Percentiles rank a stretch among this genome's conserved stretches.
phyloP scores from a whole-genome alignment of 2,888 invertebrate species.

The Pachydiplax longipennis region DNA sequence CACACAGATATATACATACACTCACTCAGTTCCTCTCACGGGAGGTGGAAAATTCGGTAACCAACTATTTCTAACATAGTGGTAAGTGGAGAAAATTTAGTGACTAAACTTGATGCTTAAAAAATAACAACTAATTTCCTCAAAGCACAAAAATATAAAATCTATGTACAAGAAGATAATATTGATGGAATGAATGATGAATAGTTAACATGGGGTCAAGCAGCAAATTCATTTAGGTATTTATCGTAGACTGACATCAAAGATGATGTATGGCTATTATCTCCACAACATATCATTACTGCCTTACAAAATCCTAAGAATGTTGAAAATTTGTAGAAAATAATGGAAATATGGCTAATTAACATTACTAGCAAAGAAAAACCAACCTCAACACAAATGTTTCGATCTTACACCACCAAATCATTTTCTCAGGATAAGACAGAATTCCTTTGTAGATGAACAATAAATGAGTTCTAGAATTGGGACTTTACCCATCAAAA shows the following conservation, averaged over 20 bases:
- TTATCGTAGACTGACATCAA: neutral
- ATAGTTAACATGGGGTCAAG: neutral
- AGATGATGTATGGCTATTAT: neutral
- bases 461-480: too few relatives aligned
- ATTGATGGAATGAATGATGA: constrained; percentile 20
- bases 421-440: too few relatives aligned
- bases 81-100: constrained; percentile 10
- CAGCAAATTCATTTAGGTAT: neutral
- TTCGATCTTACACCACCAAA: neutral
- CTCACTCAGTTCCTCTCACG: neutral
- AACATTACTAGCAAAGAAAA: neutral
- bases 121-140: neutral
- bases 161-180: neutral
- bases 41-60: neutral
- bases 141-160: neutral
- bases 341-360: neutral
- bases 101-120: constrained; percentile 9
- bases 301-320: neutral
- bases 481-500: too few relatives aligned
- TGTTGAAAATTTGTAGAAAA: neutral
- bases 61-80: constrained; percentile 13
- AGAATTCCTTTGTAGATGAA: too few relatives aligned
- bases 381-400: neutral
- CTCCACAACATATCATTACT: neutral
- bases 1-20: neutral